Percentiles rank a stretch among this genome's conserved stretches.
Evolutionary conservation across 2,797 vertebrate genomes (phyloP).

Genomic region (Rousettus madagascariensis): DNA sequence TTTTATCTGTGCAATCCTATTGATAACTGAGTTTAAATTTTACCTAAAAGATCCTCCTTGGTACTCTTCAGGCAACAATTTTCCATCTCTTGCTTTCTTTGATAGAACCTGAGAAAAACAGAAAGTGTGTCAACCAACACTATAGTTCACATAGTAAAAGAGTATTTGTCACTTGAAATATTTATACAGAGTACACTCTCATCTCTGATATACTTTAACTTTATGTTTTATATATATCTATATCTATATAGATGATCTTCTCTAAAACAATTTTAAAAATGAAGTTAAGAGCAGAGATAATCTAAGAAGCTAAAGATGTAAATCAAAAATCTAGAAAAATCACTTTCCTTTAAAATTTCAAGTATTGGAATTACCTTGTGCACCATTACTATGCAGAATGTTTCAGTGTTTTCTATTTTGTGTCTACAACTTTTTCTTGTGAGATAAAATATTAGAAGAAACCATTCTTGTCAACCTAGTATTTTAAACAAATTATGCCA

Average conservation of each 20-base stretch:
- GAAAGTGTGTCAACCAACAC: slow-evolving; percentile 27
- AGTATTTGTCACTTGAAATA: neutral
- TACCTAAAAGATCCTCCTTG: slow-evolving; percentile 99
- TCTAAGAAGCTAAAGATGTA: neutral
- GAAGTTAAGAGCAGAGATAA: neutral
- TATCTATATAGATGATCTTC: neutral
- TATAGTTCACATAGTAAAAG: neutral
- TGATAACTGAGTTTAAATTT: slow-evolving; percentile 56
- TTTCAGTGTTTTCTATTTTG: neutral
- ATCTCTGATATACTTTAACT: neutral
- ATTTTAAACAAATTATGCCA: slow-evolving; percentile 24
- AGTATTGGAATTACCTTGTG: neutral
- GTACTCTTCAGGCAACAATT: slow-evolving; percentile 96
- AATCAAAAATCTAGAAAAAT: neutral
- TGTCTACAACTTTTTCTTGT: neutral
- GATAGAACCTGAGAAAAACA: slow-evolving; percentile 87
- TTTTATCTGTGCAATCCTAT: neutral
- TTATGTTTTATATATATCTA: neutral
- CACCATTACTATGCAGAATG: neutral
- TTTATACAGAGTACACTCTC: neutral
- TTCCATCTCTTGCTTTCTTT: slow-evolving; percentile 96
- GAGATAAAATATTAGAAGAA: neutral
- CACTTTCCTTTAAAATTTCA: slow-evolving; percentile 20
- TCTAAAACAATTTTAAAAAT: neutral
- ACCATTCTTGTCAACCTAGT: neutral